These are phyloP conservation scores for Intellagama lesueurii DNA, from an alignment of 2,797 vertebrate genomes.

Conservation along the genomic window DNA sequence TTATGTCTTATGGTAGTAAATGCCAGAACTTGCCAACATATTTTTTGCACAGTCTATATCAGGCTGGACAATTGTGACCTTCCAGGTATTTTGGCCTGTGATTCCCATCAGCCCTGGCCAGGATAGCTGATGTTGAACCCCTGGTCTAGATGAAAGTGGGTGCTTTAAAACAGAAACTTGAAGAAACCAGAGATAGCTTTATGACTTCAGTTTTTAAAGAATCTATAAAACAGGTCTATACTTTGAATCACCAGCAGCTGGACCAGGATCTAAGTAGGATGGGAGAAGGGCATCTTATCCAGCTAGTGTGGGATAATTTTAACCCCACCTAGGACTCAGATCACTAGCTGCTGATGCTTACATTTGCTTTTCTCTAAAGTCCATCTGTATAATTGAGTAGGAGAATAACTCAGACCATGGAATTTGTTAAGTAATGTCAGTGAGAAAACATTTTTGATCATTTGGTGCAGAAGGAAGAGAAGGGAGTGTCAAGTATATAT, in stretches of 20 bases:
- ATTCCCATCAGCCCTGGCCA: not conserved
- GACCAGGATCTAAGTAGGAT: too few species aligned
- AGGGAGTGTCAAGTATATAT: not conserved
- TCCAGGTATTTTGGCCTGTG: not conserved
- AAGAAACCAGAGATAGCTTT: not conserved
- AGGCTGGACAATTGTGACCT: not conserved
- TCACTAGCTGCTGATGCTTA: too few species aligned
- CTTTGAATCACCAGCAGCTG: not conserved
- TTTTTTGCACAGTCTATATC: slow-evolving; percentile 2
- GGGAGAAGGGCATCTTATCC: too few species aligned
- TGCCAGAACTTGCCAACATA: not conserved
- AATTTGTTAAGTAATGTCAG: not conserved
- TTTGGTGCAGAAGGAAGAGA: not conserved
- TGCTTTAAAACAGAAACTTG: not conserved
- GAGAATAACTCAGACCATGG: not conserved
- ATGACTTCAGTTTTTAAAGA: not conserved
- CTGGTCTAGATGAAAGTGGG: not conserved
- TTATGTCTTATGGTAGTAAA: slow-evolving; percentile 26
- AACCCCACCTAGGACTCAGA: too few species aligned
- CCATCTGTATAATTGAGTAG: not conserved
- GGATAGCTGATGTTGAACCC: not conserved
- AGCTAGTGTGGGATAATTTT: too few species aligned
- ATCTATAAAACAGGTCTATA: not conserved
- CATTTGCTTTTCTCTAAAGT: slow-evolving; percentile 29
- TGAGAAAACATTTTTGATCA: not conserved